Evolutionary conservation across 1,140 invertebrate species (phyloP).

Genomic region (Homarus americanus): DNA sequence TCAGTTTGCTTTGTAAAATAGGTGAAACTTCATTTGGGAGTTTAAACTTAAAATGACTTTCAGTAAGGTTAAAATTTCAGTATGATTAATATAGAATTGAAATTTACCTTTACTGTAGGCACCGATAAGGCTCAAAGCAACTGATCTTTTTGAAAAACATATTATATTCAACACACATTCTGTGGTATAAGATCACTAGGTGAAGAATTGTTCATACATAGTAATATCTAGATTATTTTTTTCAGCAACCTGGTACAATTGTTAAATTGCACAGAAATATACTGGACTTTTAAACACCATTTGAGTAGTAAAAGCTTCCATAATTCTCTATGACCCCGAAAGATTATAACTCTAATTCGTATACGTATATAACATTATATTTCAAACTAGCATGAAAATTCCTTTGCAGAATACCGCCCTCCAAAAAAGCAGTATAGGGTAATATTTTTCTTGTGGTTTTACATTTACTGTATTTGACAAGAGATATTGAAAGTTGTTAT

Average conservation of each 20-base stretch:
- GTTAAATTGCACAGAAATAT: not conserved
- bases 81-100: not conserved
- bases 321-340: not conserved
- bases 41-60: conserved; percentile 33
- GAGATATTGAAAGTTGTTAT: no score
- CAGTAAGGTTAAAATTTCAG: not conserved
- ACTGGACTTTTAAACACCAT: not conserved
- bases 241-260: not conserved
- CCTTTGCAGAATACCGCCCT: no score
- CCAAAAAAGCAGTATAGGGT: no score
- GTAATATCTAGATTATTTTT: not conserved
- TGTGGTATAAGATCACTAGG: not conserved
- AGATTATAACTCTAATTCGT: not conserved
- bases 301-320: not conserved
- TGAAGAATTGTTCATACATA: not conserved
- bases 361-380: not conserved
- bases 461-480: no score
- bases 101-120: not conserved
- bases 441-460: no score
- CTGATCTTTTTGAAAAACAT: not conserved
- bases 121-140: conserved; percentile 47
- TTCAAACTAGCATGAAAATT: not conserved
- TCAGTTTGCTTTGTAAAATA: conserved; percentile 20
- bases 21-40: conserved; percentile 5
- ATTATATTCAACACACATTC: not conserved